Percentiles rank a stretch among this genome's conserved stretches.
phyloP scores from a whole-genome alignment of 2,113 vertebrate species.

The Brachionichthys hirsutus region DNA sequence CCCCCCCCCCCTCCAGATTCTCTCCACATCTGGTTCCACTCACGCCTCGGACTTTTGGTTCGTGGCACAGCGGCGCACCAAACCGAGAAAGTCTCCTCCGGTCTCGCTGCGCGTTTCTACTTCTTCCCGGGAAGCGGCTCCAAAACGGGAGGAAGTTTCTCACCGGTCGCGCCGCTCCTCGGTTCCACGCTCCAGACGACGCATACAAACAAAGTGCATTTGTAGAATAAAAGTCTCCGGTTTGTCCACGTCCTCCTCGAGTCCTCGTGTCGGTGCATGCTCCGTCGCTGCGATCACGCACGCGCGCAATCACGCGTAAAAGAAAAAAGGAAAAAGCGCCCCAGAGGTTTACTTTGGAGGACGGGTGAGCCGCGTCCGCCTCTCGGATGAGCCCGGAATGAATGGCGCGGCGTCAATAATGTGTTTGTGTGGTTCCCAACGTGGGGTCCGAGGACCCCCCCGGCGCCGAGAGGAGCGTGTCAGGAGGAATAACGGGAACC shows the following conservation, averaged over 20 bases:
- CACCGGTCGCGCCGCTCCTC: constrained; percentile 70
- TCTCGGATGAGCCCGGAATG: constrained; percentile 57
- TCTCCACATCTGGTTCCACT: constrained; percentile 89
- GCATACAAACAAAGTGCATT: constrained; percentile 83
- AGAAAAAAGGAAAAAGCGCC: no score
- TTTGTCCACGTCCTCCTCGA: constrained; percentile 62
- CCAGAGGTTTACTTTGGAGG: constrained; percentile 15
- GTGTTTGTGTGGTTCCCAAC: constrained; percentile 40
- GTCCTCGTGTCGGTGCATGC: constrained; percentile 67
- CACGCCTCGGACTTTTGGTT: constrained; percentile 79
- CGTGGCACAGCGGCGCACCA: constrained; percentile 73
- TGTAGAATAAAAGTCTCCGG: constrained; percentile 59
- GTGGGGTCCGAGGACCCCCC: constrained; percentile 41
- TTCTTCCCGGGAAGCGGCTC: neutral
- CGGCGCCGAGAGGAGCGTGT: constrained; percentile 5
- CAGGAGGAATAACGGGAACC: no score
- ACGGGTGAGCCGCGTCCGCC: constrained; percentile 62
- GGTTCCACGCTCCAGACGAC: constrained; percentile 72
- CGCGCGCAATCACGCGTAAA: neutral
- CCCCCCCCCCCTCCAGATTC: constrained; percentile 15
- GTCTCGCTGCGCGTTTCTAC: neutral
- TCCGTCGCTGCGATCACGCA: constrained; percentile 51
- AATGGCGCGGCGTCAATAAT: constrained; percentile 74
- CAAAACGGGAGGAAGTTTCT: constrained; percentile 16
- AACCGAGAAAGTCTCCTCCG: constrained; percentile 13